Conservation (phyloP, 2,888 invertebrate species). For the Pycnomerus fuliginosus region DNA sequence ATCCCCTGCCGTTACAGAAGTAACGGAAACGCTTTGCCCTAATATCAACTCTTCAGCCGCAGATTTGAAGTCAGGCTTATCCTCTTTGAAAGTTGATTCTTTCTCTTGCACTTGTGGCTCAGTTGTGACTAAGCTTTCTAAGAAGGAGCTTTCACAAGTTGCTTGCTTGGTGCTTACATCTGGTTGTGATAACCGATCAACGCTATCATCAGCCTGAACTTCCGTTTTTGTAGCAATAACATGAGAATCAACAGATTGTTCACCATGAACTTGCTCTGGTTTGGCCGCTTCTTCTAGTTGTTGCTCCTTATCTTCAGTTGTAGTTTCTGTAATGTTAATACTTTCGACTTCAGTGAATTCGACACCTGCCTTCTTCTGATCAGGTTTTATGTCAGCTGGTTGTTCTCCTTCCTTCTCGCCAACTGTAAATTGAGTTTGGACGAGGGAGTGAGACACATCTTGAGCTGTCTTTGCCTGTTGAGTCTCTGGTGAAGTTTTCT, state of each 20-base stretch:
- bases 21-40: conserved; percentile 59
- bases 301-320: conserved; percentile 57
- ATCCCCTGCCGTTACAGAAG: conserved; percentile 58
- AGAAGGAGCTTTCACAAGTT: conserved; percentile 44
- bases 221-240: conserved; percentile 62
- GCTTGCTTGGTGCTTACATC: conserved; percentile 32
- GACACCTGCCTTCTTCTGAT: conserved; percentile 56
- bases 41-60: conserved; percentile 57
- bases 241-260: conserved; percentile 56
- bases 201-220: conserved; percentile 54
- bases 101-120: conserved; percentile 61
- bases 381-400: conserved; percentile 53
- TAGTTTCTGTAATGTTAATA: conserved; percentile 61
- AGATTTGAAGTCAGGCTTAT: conserved; percentile 53
- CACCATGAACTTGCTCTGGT: conserved; percentile 56
- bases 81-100: conserved; percentile 55
- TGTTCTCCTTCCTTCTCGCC: conserved; percentile 59
- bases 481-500: conserved; percentile 49
- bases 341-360: conserved; percentile 60
- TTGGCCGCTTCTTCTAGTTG: conserved; percentile 48
- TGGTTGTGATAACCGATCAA: conserved; percentile 39
- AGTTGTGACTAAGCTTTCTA: conserved; percentile 59
- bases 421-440: conserved; percentile 52
- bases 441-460: conserved; percentile 52
- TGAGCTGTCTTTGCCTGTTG: conserved; percentile 52